Evolutionary conservation across 1,140 invertebrate genomes (phyloP), one percentile per base, ranked within the genome.

Genomic region (Platorchestia sp.): DNA sequence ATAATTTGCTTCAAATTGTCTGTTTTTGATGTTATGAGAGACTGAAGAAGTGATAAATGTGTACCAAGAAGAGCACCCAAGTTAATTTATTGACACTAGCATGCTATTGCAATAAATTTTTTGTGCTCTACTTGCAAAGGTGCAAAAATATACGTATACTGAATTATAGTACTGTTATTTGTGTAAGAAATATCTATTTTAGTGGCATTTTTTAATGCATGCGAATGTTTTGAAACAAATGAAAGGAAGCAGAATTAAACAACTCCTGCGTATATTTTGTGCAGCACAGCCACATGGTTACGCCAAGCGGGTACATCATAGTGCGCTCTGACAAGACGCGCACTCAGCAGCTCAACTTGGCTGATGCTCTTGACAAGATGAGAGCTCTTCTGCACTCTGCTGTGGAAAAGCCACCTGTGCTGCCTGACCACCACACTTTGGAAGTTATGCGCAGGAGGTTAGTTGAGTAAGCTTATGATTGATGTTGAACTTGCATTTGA

Each of bases 341-440:
- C 19, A 75, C 95, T 36, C 95, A 95, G 51, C 95, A 95, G 42
- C 95, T 95, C 86, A 95, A 95, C 93, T 44, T 95, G 42, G 95
- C 95, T 0, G 95, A 95, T 75, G 95, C 95, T 36, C 43, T 95
- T 10, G 95, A 95, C 89, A 95, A 95, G 89, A 53, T 95, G 47
- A 44, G 95, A 42, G 27, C 43, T 45, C 91, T 44, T 0, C 45
- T 93, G 45, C 45, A 93, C 45, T 93, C 91, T 14, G n/a, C 6
- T 45, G 91, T 93, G 3, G 95, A 86, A n/a, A 42, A 86, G 40
- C 40, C 45, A 40, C 87, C 86, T 41, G 40, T 47, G 22, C 44
- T 19, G n/a, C n/a, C 59, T 16, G 95, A 95, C 87, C 44, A 95
- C n/a, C 47, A 95, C 87, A 41, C 42, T 10, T 10, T 95, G 43